Evolutionary conservation across 2,888 invertebrate genomes (phyloP).

Genomic region (Troglohyphantes excavatus): DNA sequence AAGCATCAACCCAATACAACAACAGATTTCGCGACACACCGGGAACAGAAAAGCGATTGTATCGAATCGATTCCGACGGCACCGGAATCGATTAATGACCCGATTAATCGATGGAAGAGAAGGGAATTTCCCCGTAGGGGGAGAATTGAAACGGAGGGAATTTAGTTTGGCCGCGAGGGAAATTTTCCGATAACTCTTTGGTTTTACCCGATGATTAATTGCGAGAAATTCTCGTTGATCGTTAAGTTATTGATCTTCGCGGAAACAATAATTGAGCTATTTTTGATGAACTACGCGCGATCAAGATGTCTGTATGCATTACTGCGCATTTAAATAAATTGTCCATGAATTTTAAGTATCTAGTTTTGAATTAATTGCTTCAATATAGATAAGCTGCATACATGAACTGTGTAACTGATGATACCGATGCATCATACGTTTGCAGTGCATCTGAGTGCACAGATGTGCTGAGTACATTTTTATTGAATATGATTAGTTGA

Average conservation of each 20-base stretch:
- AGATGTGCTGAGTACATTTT: too few relatives aligned
- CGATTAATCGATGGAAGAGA: constrained; percentile 75
- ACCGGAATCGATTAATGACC: constrained; percentile 78
- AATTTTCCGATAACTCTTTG: constrained; percentile 78
- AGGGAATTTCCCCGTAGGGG: constrained; percentile 60
- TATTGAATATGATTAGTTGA: too few relatives aligned
- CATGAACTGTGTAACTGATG: too few relatives aligned
- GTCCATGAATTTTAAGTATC: not conserved
- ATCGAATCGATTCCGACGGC: constrained; percentile 57
- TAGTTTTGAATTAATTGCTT: not conserved
- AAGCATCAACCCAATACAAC: constrained; percentile 46
- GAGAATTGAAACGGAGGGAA: constrained; percentile 57
- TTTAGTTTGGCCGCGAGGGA: constrained; percentile 63
- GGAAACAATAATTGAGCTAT: not conserved
- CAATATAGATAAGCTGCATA: too few relatives aligned
- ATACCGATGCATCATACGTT: too few relatives aligned
- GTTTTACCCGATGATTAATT: constrained; percentile 76
- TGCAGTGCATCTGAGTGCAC: too few relatives aligned
- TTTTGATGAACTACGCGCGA: not conserved
- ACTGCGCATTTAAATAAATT: not conserved
- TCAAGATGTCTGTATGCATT: not conserved
- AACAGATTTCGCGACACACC: constrained; percentile 67
- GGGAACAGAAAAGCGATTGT: constrained; percentile 77
- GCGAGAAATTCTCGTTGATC: constrained; percentile 57
- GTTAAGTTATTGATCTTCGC: constrained; percentile 64